Evolutionary conservation across 2,113 vertebrate species (phyloP).

Genomic region (Leptocoma aspasia): DNA sequence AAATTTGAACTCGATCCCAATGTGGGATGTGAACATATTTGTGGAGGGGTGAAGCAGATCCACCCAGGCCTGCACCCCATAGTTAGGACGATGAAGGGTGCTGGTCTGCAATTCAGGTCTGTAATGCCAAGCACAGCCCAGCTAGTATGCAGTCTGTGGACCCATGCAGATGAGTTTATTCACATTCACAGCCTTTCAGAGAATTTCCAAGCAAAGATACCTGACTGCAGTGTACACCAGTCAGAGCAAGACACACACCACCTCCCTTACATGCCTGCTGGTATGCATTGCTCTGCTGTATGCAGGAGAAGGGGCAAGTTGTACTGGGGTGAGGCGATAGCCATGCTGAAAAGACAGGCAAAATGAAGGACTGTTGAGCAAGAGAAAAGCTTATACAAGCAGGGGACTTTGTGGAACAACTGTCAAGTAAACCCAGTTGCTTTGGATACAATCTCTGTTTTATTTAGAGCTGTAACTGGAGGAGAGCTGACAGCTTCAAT

Average conservation of each 20-base stretch:
- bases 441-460: not conserved
- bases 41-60: not conserved
- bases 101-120: not conserved
- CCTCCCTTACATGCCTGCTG: too few relatives aligned
- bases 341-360: not conserved
- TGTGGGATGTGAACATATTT: not conserved
- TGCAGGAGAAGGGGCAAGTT: not conserved
- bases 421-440: not conserved
- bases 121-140: not conserved
- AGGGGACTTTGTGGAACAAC: not conserved
- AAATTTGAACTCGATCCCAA: not conserved
- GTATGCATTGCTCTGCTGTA: not conserved
- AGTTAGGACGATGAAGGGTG: not conserved
- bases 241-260: not conserved
- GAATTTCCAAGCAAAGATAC: not conserved
- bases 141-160: rapidly evolving
- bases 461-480: not conserved
- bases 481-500: not conserved
- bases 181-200: not conserved
- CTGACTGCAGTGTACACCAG: not conserved
- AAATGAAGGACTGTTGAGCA: not conserved
- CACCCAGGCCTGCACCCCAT: not conserved
- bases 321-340: rapidly evolving
- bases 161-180: not conserved
- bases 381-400: not conserved